Base-by-base conservation (phyloP, 2,113 vertebrate genomes). In the Spermophilus dauricus region DNA sequence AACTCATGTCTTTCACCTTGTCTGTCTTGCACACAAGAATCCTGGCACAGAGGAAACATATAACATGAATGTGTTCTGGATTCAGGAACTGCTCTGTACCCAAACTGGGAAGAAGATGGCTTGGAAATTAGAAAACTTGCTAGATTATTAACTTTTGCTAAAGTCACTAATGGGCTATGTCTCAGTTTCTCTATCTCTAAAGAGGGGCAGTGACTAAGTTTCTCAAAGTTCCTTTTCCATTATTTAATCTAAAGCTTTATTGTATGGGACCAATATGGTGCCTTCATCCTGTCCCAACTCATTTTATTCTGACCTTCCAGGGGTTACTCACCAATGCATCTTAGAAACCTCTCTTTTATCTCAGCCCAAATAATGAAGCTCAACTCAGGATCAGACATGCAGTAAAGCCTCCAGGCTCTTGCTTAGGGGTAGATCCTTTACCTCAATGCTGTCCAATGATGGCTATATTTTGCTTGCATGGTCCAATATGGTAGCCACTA, bases 141-240 rank as follows among this genome's bases (percentile, higher is more conserved):
- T 96, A 42, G 5, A 16, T 65, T 65, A 70, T 58, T 86, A 69
- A 89, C 9, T 87, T 94, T 78, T 91, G 24, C 86, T 72, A 78
- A 58, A 63, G 12, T 63, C 61, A 78, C 28, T 69, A 69, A 76
- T 77, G 80, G 30, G 3, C 22, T 58, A 18, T 39, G 70, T 22
- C 28, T 81, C 42, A 12, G 42, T 93, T 97, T 94, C 82, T 48
- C 75, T 56, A 39, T 89, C 70, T 67, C 8, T 58, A 91, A 95
- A 78, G 39, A 92, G 63, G 26, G n/a, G 9, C 51, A 58, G 32
- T 9, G 32, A 70, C 22, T 14, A 76, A 61, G 14, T 11, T 32
- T 39, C 8, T 82, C 63, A 37, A 65, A 34, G 2, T 48, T 26
- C 39, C 34, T 34, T 73, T 69, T 96, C 63, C 63, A 42, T 78